Evolutionary conservation across 1,140 invertebrate genomes (phyloP), one percentile per base, ranked within the genome.

Genomic region (Polypedilum vanderplanki): DNA sequence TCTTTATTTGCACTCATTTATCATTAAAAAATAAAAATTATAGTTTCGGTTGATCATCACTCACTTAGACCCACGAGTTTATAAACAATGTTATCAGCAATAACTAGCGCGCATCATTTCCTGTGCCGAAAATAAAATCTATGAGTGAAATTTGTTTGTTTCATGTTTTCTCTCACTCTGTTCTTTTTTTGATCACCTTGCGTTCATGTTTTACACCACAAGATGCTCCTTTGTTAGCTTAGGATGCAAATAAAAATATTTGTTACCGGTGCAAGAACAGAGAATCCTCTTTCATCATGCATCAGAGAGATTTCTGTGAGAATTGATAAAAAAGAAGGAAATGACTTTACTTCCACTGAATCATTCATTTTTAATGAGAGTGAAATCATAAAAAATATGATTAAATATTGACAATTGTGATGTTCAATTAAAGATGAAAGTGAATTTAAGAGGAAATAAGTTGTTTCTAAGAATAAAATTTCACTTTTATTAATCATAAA

Each of bases 241-340:
- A 57, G 46, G 46, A 57, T 57, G 46, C 46, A 57, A 57, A 57
- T 57, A 12, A n/a, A n/a, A 57, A 57, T 57, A 57, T 57, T 57
- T 57, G 46, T 57, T 57, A 57, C 46, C 46, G 46, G 46, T 57
- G 46, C 46, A 57, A n/a, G 10, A n/a, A 57, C 12, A 57, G 4
- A 4, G 3, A 12, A 15, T 57, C 3, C 10, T n/a, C 7, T n/a
- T n/a, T 57, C 12, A n/a, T 57, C n/a, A 46, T 46, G 15, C 9
- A 46, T 46, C 9, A 10, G 9, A 46, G 41, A 46, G 24, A 33
- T 3, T 33, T 33, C 24, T 33, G 24, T 33, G 24, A 33, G 24
- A 33, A 33, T 33, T 33, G 24, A 33, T 33, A 33, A 33, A 33
- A n/a, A 57, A 57, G 12, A 57, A 57, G 46, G 46, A 57, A 57